Conservation (phyloP, 1,140 invertebrate species). For the Drosophila tristis region DNA sequence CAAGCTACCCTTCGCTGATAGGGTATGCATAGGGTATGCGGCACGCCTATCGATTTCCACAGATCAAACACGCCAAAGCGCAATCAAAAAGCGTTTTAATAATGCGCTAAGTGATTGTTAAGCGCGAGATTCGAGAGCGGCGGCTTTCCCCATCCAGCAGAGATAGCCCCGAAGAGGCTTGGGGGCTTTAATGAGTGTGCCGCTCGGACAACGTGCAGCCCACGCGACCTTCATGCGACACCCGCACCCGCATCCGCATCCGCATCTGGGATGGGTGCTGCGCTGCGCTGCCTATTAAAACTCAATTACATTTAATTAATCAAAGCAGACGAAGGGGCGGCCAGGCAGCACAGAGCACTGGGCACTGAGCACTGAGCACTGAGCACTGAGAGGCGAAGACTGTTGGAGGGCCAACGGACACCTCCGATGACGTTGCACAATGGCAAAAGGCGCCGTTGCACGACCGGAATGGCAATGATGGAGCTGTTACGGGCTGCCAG, state of each 20-base stretch:
- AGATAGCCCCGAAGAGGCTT: constrained; percentile 8
- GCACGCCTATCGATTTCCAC: constrained; percentile 70
- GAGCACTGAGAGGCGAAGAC: neutral
- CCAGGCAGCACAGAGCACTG: neutral
- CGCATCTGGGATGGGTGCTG: neutral
- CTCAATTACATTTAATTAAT: constrained; percentile 81
- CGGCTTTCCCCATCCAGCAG: constrained; percentile 36
- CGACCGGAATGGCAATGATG: neutral
- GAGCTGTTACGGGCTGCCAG: neutral
- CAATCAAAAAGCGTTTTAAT: constrained; percentile 82
- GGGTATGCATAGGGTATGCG: no score
- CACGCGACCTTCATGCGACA: constrained; percentile 67
- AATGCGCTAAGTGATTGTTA: constrained; percentile 82
- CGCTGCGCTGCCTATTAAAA: constrained; percentile 61
- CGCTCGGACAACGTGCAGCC: constrained; percentile 29
- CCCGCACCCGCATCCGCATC: constrained; percentile 32
- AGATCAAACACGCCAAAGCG: constrained; percentile 66
- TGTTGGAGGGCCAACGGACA: constrained; percentile 1
- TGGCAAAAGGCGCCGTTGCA: constrained; percentile 39
- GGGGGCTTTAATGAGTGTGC: constrained; percentile 54
- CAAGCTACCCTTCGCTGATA: no score
- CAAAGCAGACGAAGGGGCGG: constrained; percentile 37
- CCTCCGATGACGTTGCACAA: constrained; percentile 67
- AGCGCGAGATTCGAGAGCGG: constrained; percentile 33
- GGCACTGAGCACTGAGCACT: no score